Base-by-base conservation (phyloP, 2,888 invertebrate genomes). In the Heteromyza rotundicornis region DNA sequence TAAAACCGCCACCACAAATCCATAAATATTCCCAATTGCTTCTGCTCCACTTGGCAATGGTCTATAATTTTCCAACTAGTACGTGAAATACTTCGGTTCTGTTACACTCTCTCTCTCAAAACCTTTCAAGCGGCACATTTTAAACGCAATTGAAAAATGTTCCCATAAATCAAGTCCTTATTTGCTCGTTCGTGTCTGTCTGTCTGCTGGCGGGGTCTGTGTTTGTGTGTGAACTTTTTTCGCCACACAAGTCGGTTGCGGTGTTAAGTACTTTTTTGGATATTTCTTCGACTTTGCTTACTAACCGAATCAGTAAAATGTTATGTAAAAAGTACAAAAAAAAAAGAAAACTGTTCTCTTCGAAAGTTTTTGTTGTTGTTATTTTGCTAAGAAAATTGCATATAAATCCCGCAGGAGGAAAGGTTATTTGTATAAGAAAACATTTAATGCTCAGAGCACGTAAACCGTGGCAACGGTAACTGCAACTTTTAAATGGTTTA, bases 121-220 rank as follows among this genome's bases (percentile, higher is more conserved):
- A n/a, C n/a, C n/a, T n/a, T n/a, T n/a, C n/a, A n/a, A n/a, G n/a
- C n/a, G n/a, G n/a, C n/a, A n/a, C n/a, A n/a, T n/a, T n/a, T 27
- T 27, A 27, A 27, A 44, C 19, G 54, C 58, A 60, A 64, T 58
- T 63, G 59, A 52, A 60, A 57, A 63, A 60, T 57, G 60, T 32
- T 36, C 32, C 40, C 40, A 58, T 60, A 60, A 64, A 64, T 64
- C 57, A 60, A 36, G 27, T 17, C n/a, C 3, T 40, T 8, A 7
- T 12, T 40, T 14, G 12, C n/a, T 40, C n/a, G 27, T 27, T 27
- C 10, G 27, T 49, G 17, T 49, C 12, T 49, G 49, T 49, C 16
- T 49, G 17, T 19, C 2, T 49, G 49, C 19, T n/a, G 12, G 10
- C 1, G 20, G 20, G 19, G 20, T 20, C 12, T 49, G 17, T 20